These are phyloP conservation scores for Mohoua ochrocephala DNA, from an alignment of 2,113 vertebrate species.

Conservation along the genomic window DNA sequence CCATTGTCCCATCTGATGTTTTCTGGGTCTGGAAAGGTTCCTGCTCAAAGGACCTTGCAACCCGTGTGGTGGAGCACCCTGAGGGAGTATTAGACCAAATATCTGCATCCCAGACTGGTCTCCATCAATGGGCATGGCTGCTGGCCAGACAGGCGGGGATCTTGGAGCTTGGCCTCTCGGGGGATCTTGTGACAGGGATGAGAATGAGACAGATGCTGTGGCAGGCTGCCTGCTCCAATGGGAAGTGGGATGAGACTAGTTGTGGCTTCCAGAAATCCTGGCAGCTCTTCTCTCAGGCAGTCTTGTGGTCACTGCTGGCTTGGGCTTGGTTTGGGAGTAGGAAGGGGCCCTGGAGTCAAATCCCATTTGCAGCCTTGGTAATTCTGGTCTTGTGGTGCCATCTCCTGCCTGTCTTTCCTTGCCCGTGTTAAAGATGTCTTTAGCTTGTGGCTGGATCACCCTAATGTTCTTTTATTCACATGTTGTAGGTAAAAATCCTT, in stretches of 20 bases:
- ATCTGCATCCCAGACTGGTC: background rate
- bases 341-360: background rate
- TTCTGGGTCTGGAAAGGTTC: background rate
- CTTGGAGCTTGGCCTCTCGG: background rate
- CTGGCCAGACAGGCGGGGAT: background rate
- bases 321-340: background rate
- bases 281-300: background rate
- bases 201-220: background rate
- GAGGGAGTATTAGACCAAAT: background rate
- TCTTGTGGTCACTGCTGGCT: background rate
- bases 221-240: background rate
- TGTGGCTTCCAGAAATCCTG: background rate
- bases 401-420: slow-evolving; percentile 31
- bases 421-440: background rate
- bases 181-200: background rate
- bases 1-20: background rate
- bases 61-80: background rate
- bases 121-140: background rate
- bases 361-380: background rate
- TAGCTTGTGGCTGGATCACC: background rate
- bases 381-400: slow-evolving; percentile 37
- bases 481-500: background rate
- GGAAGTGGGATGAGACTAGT: background rate
- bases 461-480: background rate
- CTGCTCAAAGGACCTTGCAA: background rate